Base-by-base conservation (phyloP, 1,140 invertebrate genomes). In the Hycleus cichorii region DNA sequence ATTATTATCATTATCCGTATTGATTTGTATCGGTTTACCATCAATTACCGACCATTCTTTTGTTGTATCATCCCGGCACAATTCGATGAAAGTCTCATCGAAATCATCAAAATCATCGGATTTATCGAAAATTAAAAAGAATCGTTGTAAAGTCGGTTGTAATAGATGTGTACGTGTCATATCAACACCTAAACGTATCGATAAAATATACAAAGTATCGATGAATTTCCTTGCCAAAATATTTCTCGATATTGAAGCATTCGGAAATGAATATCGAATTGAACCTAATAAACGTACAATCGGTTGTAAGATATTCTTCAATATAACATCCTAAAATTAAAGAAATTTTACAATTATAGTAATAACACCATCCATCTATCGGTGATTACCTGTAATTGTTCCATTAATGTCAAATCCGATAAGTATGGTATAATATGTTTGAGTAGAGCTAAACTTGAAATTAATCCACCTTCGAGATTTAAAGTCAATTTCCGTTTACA, bases 121-220 rank as follows among this genome's bases (percentile, higher is more conserved):
- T 27, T 89, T 90, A 69, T 91, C 88, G 72, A 96, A 96, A 6
- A 87, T 83, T n/a, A 88, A 72, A 72, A 96, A 95, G 71, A 94
- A 93, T 46, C 84, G 80, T 70, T 86, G 83, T 48, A 91, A 71
- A 3, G 83, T 78, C 10, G 83, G 81, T 45, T 89, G 81, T 2
- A 83, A 85, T 18, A 95, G 75, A 65, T 91, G 85, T 63, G 82
- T 83, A 49, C 87, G 82, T 1, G 88, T 91, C 85, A 91, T 91
- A 65, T 91, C 87, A 53, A 85, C 83, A 3, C 92, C 92, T 40
- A 95, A 82, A 51, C 91, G 79, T 24, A 90, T 76, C 8, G 88
- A 86, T 27, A 96, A 76, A 9, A 86, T 81, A 69, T 90, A 88
- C 45, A 95, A 70, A 0, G 87, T 82, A 70, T 93, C 90, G 3